Evolutionary conservation across 2,113 vertebrate species (phyloP).

Genomic region (Pitta sordida): DNA sequence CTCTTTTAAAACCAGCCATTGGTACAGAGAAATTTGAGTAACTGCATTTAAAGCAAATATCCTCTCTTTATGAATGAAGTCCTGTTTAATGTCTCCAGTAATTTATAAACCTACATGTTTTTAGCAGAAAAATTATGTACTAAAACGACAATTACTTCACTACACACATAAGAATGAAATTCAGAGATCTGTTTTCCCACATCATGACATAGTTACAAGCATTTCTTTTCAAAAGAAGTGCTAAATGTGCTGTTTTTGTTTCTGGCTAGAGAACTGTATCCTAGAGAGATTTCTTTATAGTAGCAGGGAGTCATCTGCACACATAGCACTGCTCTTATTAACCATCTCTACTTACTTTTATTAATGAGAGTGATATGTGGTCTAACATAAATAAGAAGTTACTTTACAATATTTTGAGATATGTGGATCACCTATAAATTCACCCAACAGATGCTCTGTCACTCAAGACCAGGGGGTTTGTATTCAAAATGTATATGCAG

Average conservation of each 20-base stretch:
- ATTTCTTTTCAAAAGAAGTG: not conserved
- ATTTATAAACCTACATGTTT: conserved; percentile 49
- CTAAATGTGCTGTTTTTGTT: conserved; percentile 12
- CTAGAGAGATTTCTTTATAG: not conserved
- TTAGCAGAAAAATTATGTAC: conserved; percentile 39
- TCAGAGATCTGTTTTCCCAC: not conserved
- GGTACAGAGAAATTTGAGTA: conserved; percentile 46
- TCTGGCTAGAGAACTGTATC: not conserved
- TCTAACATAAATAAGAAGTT: conserved; percentile 4
- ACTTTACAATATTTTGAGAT: conserved; percentile 24
- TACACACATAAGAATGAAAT: conserved; percentile 36
- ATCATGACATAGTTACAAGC: not conserved
- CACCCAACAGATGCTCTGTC: not conserved
- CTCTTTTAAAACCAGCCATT: conserved; percentile 17
- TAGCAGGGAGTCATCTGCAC: not conserved
- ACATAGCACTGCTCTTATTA: not conserved
- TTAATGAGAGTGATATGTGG: not conserved
- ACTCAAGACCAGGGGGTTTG: not conserved
- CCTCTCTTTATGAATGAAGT: conserved; percentile 52
- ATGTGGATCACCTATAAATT: not conserved
- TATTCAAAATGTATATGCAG: rapidly evolving
- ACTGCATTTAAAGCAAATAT: conserved; percentile 51
- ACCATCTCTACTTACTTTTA: not conserved
- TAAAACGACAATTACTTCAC: conserved; percentile 37
- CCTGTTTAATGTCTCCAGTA: conserved; percentile 27